These are phyloP conservation scores for Philaenus spumarius DNA, from an alignment of 1,140 invertebrate genomes.

Conservation along the genomic window DNA sequence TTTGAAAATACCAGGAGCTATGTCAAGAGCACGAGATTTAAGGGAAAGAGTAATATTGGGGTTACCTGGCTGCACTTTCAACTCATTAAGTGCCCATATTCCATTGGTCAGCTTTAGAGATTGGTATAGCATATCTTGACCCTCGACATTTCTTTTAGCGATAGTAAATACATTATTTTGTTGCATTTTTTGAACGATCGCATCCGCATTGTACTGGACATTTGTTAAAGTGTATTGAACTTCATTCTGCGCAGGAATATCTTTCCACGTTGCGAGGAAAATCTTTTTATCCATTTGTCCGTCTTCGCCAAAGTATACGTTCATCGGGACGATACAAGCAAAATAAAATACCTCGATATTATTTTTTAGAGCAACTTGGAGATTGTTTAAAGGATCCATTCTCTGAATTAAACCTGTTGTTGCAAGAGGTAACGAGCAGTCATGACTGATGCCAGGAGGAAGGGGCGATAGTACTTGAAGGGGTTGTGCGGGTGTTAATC, in stretches of 20 bases:
- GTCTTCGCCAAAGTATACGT: constrained; percentile 92
- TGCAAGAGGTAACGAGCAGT: constrained; percentile 67
- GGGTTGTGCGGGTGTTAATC: constrained; percentile 74
- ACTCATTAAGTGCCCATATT: constrained; percentile 93
- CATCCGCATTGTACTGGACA: constrained; percentile 52
- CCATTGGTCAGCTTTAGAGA: constrained; percentile 95
- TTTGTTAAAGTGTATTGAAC: constrained; percentile 49
- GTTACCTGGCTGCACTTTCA: constrained; percentile 92
- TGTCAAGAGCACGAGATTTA: constrained; percentile 90
- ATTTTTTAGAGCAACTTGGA: constrained; percentile 98
- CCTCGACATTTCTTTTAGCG: constrained; percentile 98
- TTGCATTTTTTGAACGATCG: constrained; percentile 85
- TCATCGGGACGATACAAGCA: constrained; percentile 88
- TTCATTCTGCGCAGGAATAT: constrained; percentile 97
- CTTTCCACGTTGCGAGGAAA: constrained; percentile 98
- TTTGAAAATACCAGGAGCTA: constrained; percentile 87
- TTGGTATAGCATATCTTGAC: constrained; percentile 98
- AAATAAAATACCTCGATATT: constrained; percentile 99
- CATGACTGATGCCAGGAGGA: constrained; percentile 75
- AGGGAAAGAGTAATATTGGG: constrained; percentile 80
- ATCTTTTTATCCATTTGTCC: constrained; percentile 96
- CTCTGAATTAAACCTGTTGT: constrained; percentile 86
- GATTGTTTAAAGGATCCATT: constrained; percentile 95
- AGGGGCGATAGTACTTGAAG: constrained; percentile 73
- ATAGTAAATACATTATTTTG: constrained; percentile 98